Conservation (phyloP, 2,113 vertebrate species). For the Phylloscopus whistleri region DNA sequence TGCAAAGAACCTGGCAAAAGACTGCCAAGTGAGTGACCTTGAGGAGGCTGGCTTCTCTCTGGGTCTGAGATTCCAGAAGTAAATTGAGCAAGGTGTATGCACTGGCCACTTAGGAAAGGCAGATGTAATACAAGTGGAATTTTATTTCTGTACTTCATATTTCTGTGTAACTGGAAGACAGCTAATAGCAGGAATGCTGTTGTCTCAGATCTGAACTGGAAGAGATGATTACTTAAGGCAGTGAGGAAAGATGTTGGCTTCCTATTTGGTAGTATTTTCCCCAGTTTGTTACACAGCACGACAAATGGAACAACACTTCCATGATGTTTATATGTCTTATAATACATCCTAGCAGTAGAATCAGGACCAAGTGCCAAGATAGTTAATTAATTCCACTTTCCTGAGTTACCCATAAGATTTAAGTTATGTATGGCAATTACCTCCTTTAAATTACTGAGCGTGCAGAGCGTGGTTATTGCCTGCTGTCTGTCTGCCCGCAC, state of each 20-base stretch:
- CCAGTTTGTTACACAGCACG: neutral
- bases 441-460: neutral
- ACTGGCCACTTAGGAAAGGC: neutral
- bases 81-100: neutral
- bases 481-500: neutral
- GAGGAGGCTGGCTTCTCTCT: neutral
- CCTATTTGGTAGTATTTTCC: neutral
- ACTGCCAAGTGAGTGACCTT: neutral
- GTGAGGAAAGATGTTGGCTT: neutral
- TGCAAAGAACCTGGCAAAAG: neutral
- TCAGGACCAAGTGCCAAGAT: slow-evolving; percentile 31
- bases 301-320: slow-evolving; percentile 39
- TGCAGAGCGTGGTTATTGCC: neutral
- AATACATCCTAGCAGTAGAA: slow-evolving; percentile 35
- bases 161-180: neutral
- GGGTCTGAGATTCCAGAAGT: neutral
- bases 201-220: neutral
- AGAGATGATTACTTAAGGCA: neutral
- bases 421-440: slow-evolving; percentile 8
- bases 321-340: slow-evolving; percentile 29
- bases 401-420: slow-evolving; percentile 37
- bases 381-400: slow-evolving; percentile 62
- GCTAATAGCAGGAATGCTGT: neutral
- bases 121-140: neutral
- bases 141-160: neutral